These are phyloP conservation scores for Poicephalus meyeri DNA, from an alignment of 2,113 vertebrate genomes.

Conservation along the genomic window DNA sequence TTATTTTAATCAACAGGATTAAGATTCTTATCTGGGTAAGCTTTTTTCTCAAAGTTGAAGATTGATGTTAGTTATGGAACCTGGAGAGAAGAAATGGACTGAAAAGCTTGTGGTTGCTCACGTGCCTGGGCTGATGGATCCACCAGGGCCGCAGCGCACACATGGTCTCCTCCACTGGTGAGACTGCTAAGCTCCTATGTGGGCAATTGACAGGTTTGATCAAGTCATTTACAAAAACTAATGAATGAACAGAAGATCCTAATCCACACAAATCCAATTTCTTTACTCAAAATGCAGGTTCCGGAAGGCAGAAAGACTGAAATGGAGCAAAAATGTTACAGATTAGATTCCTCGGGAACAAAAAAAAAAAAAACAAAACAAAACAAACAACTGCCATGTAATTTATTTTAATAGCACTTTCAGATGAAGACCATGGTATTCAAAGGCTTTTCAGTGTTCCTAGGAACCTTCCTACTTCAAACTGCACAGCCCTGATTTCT, in stretches of 20 bases:
- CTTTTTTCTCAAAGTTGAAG: slow-evolving; percentile 11
- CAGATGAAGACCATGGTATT: background rate
- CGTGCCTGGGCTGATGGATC: background rate
- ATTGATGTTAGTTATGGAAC: background rate
- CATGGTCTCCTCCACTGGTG: background rate
- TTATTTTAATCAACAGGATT: slow-evolving; percentile 26
- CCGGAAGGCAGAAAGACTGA: background rate
- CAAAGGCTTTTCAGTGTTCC: background rate
- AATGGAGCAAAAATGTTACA: background rate
- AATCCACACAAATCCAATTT: background rate
- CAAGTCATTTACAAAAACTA: background rate
- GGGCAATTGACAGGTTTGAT: background rate
- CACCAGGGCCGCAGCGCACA: fast-evolving
- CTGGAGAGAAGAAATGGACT: background rate
- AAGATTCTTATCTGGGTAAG: slow-evolving; percentile 45
- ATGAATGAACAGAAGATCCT: background rate
- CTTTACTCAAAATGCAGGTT: background rate
- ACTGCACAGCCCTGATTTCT: background rate
- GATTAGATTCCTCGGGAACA: background rate
- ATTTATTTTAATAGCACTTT: background rate
- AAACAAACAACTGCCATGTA: background rate
- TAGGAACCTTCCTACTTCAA: background rate
- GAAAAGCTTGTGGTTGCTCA: background rate
- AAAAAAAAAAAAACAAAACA: background rate
- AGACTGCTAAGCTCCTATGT: background rate